These are phyloP conservation scores for Subanguina moxae DNA, from an alignment of 1,140 invertebrate genomes.

Conservation along the genomic window DNA sequence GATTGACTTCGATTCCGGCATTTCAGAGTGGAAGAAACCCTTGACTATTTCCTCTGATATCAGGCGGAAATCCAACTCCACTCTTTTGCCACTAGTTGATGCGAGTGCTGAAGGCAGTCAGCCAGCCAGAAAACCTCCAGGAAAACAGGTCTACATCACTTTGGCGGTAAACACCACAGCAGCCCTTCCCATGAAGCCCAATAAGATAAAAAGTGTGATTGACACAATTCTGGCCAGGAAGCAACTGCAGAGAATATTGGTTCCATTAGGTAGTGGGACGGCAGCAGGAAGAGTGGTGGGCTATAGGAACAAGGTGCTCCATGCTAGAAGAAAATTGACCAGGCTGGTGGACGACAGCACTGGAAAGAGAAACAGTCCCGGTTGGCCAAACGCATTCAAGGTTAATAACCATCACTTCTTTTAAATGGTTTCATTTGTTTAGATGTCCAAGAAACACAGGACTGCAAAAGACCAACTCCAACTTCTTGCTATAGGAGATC, in stretches of 20 bases:
- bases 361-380: too few species aligned
- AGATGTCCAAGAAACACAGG: too few species aligned
- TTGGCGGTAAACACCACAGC: not conserved
- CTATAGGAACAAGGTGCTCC: not conserved
- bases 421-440: too few species aligned
- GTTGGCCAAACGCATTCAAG: too few species aligned
- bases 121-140: not conserved
- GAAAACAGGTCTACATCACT: slow-evolving; percentile 1
- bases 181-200: not conserved
- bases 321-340: not conserved
- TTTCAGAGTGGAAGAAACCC: not conserved
- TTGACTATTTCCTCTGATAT: not conserved
- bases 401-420: too few species aligned
- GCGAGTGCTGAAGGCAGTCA: not conserved
- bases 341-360: not conserved
- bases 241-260: not conserved
- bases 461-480: too few species aligned
- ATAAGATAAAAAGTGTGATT: not conserved
- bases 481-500: too few species aligned
- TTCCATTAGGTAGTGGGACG: not conserved
- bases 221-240: not conserved
- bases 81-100: not conserved
- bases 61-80: not conserved
- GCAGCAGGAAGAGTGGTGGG: not conserved
- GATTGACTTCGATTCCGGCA: not conserved